Base-by-base conservation (phyloP, 2,888 invertebrate genomes). In the Elmis aenea region DNA sequence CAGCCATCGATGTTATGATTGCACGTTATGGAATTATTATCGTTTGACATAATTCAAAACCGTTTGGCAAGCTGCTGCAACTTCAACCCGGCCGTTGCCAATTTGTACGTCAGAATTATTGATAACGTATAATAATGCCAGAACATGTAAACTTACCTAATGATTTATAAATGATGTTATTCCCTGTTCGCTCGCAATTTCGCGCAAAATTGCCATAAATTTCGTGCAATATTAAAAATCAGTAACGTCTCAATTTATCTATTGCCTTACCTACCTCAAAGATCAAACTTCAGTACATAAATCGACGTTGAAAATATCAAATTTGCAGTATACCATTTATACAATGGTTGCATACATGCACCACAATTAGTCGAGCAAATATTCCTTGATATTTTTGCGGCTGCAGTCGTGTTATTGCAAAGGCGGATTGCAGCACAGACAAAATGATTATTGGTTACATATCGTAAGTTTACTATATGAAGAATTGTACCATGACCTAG, bases 401-500 rank as follows among this genome's bases (percentile, higher is more conserved):
- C n/a, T n/a, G n/a, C n/a, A n/a, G n/a, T n/a, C n/a, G n/a, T n/a
- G n/a, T n/a, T 2, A 23, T 5, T 25, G n/a, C 13, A 18, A 12
- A 48, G 59, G 42, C 26, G 45, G 38, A 46, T 54, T 54, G 44
- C 40, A 55, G 47, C 51, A 55, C 52, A 53, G 61, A 64, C 62
- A 59, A 61, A 61, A 62, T 65, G 64, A 65, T 65, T 65, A 62
- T 62, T 56, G 62, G 64, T 58, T 65, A 55, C 56, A 56, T 58
- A 57, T 57, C 47, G 52, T 52, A 55, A 55, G 42, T 54, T 57
- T 54, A 49, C 50, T 48, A 48, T 50, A 54, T 50, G 57, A 54
- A 53, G 55, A 55, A 59, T 58, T 50, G 54, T 53, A 51, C 50
- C 52, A 49, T 47, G 54, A 52, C 37, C 33, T 42, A 34, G 27